phyloP scores from a whole-genome alignment of 2,888 invertebrate genomes.

The Patella pellucida region DNA sequence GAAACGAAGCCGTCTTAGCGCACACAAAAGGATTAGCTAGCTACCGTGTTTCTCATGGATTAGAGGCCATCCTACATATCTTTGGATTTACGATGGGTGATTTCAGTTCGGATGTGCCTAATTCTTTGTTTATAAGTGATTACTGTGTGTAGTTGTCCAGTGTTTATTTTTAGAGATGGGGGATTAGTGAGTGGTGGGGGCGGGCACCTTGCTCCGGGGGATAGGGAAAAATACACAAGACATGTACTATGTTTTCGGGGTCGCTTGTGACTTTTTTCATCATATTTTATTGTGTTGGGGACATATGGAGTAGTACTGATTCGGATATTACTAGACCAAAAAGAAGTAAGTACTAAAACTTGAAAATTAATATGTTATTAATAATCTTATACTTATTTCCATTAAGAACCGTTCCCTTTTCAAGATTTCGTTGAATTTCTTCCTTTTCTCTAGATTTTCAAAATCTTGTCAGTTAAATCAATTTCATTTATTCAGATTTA shows the following conservation, averaged over 20 bases:
- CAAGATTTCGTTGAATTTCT: no score
- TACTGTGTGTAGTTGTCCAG: not conserved
- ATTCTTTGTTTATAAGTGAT: constrained; percentile 5
- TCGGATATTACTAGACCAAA: not conserved
- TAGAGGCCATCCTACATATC: constrained; percentile 1
- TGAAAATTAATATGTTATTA: no score
- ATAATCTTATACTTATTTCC: no score
- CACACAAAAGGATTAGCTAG: constrained; percentile 5
- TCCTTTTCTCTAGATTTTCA: no score
- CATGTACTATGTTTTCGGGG: constrained; percentile 1
- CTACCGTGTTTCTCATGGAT: not conserved
- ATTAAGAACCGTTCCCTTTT: no score
- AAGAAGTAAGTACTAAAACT: not conserved
- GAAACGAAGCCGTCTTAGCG: not conserved
- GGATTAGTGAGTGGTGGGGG: not conserved
- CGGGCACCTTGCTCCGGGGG: not conserved
- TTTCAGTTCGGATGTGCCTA: not conserved
- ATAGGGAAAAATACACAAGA: not conserved
- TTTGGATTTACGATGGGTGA: constrained; percentile 8
- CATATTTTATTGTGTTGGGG: not conserved
- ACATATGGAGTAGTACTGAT: not conserved
- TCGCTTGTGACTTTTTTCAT: constrained; percentile 2
- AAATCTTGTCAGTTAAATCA: no score
- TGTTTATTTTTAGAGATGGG: not conserved
- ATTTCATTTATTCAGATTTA: no score